Base-by-base conservation (phyloP, 30 jellyfish, hydroid and myxozoan species). In the Clytia hemisphaerica region DNA sequence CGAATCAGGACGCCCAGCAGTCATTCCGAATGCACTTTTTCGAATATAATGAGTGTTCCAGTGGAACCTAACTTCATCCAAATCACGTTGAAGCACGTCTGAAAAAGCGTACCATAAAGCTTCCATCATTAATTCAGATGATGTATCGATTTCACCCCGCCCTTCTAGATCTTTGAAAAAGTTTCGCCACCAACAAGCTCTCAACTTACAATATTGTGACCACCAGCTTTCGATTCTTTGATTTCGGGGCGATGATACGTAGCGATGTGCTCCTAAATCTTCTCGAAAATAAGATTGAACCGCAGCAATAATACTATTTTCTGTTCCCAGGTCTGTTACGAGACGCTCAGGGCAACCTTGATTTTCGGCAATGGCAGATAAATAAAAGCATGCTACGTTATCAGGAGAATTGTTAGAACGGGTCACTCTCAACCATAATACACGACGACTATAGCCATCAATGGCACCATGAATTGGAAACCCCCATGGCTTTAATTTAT, bases 311-410 rank as follows among this genome's bases (percentile, higher is more conserved):
- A 36, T 61, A 32, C 75, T 29, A 61, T 61, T 61, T 61, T 36
- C 75, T 4, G 75, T 61, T 12, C 75, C 55, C 6, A 61, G 65
- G 32, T 61, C 75, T 16, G 75, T 26, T 26, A 55, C 48, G 12
- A 55, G 48, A n/a, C n/a, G n/a, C 25, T 28, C 81, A 69, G 81
- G 81, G 34, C 81, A 69, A 12, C 81, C 72, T 29, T 37, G 57
- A 25, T 18, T 21, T 30, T 69, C 75, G 18, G 27, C 57, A 15
- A 69, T 57, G 4, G 75, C 81, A 29, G 46, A 55, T 37, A 46
- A 63, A 69, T 45, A 69, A 63, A 37, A 69, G 72, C 37, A 71
- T 29, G 25, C 61, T 1, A 14, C 28, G 33, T 45, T 40, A 19
- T 66, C 50, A 45, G 75, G 81, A 14, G 28, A 46, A 47, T 69